These are phyloP conservation scores for Delphinus delphis DNA, from an alignment of 2,113 vertebrate genomes.

Conservation along the genomic window DNA sequence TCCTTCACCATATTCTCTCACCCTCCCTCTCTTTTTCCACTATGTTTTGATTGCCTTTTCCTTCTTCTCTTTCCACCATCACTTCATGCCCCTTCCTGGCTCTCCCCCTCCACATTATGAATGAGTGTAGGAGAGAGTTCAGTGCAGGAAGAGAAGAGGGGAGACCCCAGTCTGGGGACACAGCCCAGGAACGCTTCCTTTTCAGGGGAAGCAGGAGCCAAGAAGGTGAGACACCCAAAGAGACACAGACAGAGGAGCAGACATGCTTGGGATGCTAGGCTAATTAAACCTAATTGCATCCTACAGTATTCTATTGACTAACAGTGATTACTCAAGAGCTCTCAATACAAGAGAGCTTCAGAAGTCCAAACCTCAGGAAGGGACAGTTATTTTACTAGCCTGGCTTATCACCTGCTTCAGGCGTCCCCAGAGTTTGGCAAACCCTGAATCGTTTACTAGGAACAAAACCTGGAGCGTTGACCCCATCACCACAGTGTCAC, in stretches of 20 bases:
- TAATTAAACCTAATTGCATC: slow-evolving; percentile 71
- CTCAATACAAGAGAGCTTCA: slow-evolving; percentile 53
- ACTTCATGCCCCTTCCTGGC: not conserved
- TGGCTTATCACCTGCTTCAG: slow-evolving; percentile 2
- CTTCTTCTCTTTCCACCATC: not conserved
- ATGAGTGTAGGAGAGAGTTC: not conserved
- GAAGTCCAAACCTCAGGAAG: slow-evolving; percentile 29
- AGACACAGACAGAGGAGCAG: not conserved
- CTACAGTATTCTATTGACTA: slow-evolving; percentile 69
- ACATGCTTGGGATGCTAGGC: not conserved
- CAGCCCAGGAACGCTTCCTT: not conserved
- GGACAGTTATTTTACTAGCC: not conserved
- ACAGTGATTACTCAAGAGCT: slow-evolving; percentile 75
- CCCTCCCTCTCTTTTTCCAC: not conserved
- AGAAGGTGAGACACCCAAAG: not conserved
- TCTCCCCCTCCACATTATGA: not conserved
- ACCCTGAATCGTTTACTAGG: not conserved
- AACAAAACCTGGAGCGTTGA: not conserved
- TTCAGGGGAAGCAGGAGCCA: slow-evolving; percentile 11
- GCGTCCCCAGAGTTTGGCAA: not conserved
- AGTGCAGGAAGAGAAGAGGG: not conserved
- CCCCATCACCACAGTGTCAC: not conserved
- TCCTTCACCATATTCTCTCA: not conserved
- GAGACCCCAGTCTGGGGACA: not conserved
- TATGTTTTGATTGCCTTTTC: not conserved